Conservation (phyloP, 2,113 vertebrate species). For the Poeciliopsis retropinna region DNA sequence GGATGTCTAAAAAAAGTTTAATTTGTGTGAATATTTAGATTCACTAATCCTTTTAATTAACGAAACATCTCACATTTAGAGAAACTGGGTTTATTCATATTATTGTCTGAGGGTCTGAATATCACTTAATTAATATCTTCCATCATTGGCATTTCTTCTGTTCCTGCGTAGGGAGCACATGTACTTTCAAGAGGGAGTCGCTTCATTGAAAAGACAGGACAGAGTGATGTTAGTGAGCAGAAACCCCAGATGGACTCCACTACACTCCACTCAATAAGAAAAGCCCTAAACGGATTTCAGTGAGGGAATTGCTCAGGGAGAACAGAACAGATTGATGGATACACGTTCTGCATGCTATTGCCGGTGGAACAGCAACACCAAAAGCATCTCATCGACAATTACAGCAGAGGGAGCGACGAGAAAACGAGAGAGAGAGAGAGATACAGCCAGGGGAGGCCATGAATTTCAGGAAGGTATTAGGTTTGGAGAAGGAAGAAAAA, state of each 20-base stretch:
- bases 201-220: conserved; percentile 82
- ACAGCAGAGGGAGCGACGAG: conserved; percentile 65
- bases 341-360: conserved; percentile 84
- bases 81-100: background rate
- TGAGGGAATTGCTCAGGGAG: conserved; percentile 81
- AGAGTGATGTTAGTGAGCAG: conserved; percentile 85
- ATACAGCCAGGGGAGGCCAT: conserved; percentile 65
- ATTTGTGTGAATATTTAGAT: background rate
- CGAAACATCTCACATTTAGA: background rate
- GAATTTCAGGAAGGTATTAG: conserved; percentile 74
- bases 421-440: conserved; percentile 54
- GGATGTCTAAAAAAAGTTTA: background rate
- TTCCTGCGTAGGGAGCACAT: conserved; percentile 70
- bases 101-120: conserved; percentile 3
- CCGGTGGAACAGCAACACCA: conserved; percentile 76
- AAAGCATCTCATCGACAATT: conserved; percentile 83
- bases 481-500: conserved; percentile 54
- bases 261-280: conserved; percentile 82
- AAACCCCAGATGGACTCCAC: conserved; percentile 82
- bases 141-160: conserved; percentile 57
- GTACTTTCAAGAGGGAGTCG: conserved; percentile 56
- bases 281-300: conserved; percentile 84
- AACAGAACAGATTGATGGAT: conserved; percentile 86
- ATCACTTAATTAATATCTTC: conserved; percentile 49
- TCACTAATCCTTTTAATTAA: background rate